These are phyloP conservation scores for Cyprinodon tularosa DNA, from an alignment of 2,113 vertebrate genomes.

Conservation along the genomic window DNA sequence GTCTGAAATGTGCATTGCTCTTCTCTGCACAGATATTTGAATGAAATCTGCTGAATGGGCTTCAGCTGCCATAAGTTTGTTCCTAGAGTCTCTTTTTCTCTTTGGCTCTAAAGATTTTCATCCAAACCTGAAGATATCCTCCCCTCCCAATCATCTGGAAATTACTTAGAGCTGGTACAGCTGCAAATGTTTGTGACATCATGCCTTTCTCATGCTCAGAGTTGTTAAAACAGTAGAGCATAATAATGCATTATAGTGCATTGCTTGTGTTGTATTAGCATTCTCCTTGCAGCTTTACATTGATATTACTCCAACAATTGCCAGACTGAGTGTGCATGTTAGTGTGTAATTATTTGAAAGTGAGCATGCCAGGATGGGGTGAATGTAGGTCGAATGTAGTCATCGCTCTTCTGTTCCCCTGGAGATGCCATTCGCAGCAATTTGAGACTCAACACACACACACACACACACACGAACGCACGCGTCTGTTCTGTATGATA, in stretches of 20 bases:
- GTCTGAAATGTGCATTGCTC: conserved; percentile 10
- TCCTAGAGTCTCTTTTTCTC: conserved; percentile 51
- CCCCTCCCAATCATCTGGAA: conserved; percentile 33
- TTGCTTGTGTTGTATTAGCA: conserved; percentile 3
- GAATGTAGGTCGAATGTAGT: conserved; percentile 80
- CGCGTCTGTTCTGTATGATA: conserved; percentile 79
- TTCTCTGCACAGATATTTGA: conserved; percentile 38
- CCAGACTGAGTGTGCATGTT: conserved; percentile 40
- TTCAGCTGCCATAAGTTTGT: conserved; percentile 46
- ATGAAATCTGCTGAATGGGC: conserved; percentile 48
- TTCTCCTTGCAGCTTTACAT: conserved; percentile 14
- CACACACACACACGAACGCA: conserved; percentile 36
- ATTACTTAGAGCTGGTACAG: conserved; percentile 25
- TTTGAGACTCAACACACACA: conserved; percentile 75
- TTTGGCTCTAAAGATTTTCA: conserved; percentile 39
- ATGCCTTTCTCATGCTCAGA: conserved; percentile 1
- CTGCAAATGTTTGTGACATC: neutral
- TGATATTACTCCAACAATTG: conserved; percentile 44
- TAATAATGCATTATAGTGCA: conserved; percentile 21
- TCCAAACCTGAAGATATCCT: conserved; percentile 24
- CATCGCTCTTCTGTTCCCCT: conserved; percentile 71
- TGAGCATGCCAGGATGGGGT: conserved; percentile 60
- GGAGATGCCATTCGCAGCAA: conserved; percentile 77
- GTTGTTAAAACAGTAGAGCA: conserved; percentile 2
- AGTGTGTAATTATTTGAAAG: conserved; percentile 62